Evolutionary conservation across 1,140 invertebrate species (phyloP), one percentile per base, ranked within the genome.

Genomic region (Aporrectodea caliginosa): DNA sequence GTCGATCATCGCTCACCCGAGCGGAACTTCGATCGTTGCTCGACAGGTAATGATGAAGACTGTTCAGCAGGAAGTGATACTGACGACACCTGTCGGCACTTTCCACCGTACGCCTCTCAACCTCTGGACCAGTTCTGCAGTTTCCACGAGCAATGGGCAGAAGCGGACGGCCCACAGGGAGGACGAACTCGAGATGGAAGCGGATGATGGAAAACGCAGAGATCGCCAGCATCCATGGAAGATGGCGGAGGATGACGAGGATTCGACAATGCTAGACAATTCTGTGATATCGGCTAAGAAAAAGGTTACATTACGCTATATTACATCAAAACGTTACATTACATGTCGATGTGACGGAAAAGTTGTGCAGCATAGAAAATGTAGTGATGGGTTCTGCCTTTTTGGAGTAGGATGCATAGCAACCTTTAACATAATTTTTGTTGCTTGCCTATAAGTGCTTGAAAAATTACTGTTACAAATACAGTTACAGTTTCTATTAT

Each of bases 21-120:
- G 16, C n/a, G 69, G 31, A 32, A 33, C 80, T 69, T 71, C 81
- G 0, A 80, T 82, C 16, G 71, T 81, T 70, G 73, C 82, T 29
- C 82, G 83, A 31, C 77, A 83, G 22, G 73, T 83, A 35, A 78
- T 83, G 2, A 73, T 82, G 31, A 83, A 85, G 1, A 72, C 82
- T 16, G 73, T 79, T 29, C 69, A 81, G n/a, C 73, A 43, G 30
- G 81, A 85, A 80, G 82, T 86, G 69, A 83, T 87, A 14, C 78
- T 87, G 12, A 84, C 85, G 75, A 87, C 86, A 30, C 85, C 86
- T 0, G 86, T 86, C 77, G 86, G 86, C 14, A 85, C 85, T 2
- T 87, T 87, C 73, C 86, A 85, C 76, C 84, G 85, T 22, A 84
- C 85, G 77, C 84, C 86, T 69, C 82, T 82, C 70, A 82, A 32